A percentile compares a stretch with the other conserved stretches of the same genome.
phyloP scores from a whole-genome alignment of 1,140 invertebrate species.

The Ceratina japonica region DNA sequence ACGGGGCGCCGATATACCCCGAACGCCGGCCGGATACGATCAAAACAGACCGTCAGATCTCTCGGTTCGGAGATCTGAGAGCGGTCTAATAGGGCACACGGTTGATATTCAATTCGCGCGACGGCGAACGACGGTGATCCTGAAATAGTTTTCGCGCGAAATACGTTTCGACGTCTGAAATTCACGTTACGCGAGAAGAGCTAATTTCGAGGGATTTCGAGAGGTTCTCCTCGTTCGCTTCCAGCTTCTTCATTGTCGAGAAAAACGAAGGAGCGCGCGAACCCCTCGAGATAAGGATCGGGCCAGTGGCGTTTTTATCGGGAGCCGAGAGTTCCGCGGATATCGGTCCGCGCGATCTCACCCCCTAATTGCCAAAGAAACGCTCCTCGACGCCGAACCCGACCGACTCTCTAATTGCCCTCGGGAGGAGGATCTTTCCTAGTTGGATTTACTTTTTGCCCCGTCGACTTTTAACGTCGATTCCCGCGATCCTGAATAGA shows the following conservation, averaged over 20 bases:
- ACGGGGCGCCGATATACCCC: no score
- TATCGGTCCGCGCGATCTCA: background rate
- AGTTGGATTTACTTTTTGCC: conserved; percentile 3
- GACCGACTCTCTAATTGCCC: conserved; percentile 31
- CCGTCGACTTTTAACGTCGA: conserved; percentile 1
- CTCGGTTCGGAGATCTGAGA: no score
- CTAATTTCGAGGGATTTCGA: background rate
- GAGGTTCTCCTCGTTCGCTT: background rate
- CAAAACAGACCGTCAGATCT: no score
- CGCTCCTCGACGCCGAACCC: conserved; percentile 15
- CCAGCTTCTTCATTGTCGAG: background rate
- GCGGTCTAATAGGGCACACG: no score
- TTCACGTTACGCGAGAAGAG: background rate
- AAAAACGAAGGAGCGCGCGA: background rate
- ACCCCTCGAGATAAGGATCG: background rate
- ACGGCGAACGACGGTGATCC: background rate
- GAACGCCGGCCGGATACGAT: no score
- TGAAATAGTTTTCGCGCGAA: background rate
- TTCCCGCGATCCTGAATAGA: background rate
- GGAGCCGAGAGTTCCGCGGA: background rate
- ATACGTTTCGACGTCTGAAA: background rate
- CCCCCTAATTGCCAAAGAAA: conserved; percentile 36
- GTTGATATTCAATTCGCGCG: background rate
- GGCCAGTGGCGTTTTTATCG: conserved; percentile 1
- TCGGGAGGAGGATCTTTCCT: conserved; percentile 1